These are phyloP conservation scores for Corbicula japonica DNA, from an alignment of 2,888 invertebrate species.

Conservation along the genomic window DNA sequence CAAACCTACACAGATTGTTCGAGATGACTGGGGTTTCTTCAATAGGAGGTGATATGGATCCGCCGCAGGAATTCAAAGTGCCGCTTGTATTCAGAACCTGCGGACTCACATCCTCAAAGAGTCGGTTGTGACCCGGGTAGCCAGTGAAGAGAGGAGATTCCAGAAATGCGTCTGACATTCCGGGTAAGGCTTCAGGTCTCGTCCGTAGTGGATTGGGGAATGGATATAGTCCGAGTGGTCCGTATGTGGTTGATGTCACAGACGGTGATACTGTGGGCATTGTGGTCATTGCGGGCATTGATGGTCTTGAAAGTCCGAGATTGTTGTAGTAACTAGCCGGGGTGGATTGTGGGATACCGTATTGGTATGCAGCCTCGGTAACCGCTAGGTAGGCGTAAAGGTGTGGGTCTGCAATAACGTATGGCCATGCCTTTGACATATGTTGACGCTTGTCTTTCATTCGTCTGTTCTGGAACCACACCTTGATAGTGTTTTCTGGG, in stretches of 20 bases:
- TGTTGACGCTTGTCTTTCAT: conserved; percentile 99
- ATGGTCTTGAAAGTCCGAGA: conserved; percentile 71
- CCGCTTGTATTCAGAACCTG: conserved; percentile 51
- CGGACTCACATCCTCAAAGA: conserved; percentile 17
- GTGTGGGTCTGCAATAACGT: conserved; percentile 92
- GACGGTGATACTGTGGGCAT: conserved; percentile 53
- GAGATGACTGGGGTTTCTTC: conserved; percentile 59
- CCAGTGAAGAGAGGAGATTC: conserved; percentile 39
- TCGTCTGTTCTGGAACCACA: conserved; percentile 98
- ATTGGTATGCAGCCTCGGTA: conserved; percentile 91
- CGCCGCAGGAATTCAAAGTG: conserved; percentile 60
- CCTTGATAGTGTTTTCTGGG: conserved; percentile 99
- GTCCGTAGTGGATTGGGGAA: conserved; percentile 71
- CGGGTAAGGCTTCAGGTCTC: conserved; percentile 70
- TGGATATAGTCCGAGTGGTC: conserved; percentile 69
- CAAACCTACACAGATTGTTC: conserved; percentile 50
- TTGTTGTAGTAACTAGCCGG: conserved; percentile 80
- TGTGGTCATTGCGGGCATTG: conserved; percentile 41
- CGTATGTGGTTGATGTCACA: conserved; percentile 50
- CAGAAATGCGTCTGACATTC: conserved; percentile 69
- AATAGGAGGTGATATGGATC: conserved; percentile 58
- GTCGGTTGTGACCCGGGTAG: conserved; percentile 36
- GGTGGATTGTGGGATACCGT: conserved; percentile 72
- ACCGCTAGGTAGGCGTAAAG: conserved; percentile 95
- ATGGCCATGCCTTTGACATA: conserved; percentile 97